phyloP scores from a whole-genome alignment of 2,113 vertebrate genomes.

The Cottus gobio region DNA sequence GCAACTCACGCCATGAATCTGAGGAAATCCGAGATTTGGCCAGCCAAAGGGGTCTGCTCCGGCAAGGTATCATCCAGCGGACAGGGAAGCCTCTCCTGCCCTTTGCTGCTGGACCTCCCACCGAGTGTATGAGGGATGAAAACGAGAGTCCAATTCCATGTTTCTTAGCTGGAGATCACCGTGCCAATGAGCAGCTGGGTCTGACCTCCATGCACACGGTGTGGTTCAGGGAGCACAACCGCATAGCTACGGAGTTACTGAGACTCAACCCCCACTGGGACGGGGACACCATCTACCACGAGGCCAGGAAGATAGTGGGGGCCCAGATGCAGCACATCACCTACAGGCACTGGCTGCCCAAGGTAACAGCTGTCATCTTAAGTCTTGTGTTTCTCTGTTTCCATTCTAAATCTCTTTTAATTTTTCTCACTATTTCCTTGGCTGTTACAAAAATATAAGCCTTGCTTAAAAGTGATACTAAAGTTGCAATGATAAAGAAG shows the following conservation, averaged over 20 bases:
- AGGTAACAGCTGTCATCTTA: constrained; percentile 68
- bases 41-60: constrained; percentile 93
- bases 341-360: constrained; percentile 96
- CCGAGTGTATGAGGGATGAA: constrained; percentile 97
- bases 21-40: constrained; percentile 93
- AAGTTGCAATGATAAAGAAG: background rate
- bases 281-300: constrained; percentile 96
- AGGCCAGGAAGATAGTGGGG: constrained; percentile 96
- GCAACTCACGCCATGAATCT: constrained; percentile 91
- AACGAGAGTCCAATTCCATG: constrained; percentile 98
- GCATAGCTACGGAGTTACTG: constrained; percentile 91
- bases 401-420: background rate
- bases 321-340: constrained; percentile 99
- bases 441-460: background rate
- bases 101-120: constrained; percentile 94
- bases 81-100: constrained; percentile 96
- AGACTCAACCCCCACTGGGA: constrained; percentile 97
- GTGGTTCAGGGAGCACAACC: constrained; percentile 98
- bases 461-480: background rate
- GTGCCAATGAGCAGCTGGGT: constrained; percentile 95
- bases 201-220: constrained; percentile 97
- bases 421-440: background rate
- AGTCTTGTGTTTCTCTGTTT: background rate
- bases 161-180: constrained; percentile 96
- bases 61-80: constrained; percentile 94